Evolutionary conservation across 35 echinoderm and acorn worm genomes (phyloP).

Genomic region (Stichopus chloronotus): DNA sequence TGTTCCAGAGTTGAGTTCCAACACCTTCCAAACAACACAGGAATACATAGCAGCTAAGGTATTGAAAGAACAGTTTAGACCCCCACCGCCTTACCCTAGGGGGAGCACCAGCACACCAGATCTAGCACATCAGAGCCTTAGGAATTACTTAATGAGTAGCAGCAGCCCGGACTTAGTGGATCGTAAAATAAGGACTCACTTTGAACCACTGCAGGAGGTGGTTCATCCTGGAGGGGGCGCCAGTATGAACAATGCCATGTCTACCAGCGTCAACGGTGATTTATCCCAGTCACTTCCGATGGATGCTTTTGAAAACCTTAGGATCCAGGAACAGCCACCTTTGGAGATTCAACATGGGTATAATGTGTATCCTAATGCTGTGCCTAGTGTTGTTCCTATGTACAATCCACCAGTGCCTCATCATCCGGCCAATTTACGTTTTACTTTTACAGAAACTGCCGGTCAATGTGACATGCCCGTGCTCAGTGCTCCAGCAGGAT

Average conservation of each 20-base stretch:
- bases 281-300: conserved; percentile 87
- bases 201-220: conserved; percentile 77
- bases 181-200: conserved; percentile 67
- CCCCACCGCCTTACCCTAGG: conserved; percentile 92
- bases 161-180: conserved; percentile 96
- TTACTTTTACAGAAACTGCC: conserved; percentile 44
- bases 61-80: conserved; percentile 89
- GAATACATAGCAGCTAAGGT: conserved; percentile 96
- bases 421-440: conserved; percentile 27
- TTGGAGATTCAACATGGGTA: conserved; percentile 35
- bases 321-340: conserved; percentile 33
- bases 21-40: conserved; percentile 79
- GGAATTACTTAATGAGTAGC: conserved; percentile 86
- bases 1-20: conserved; percentile 88
- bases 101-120: conserved; percentile 95
- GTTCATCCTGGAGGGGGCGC: conserved; percentile 31
- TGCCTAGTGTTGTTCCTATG: conserved; percentile 19
- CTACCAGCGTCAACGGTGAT: conserved; percentile 68
- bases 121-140: conserved; percentile 76
- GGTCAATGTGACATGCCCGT: conserved; percentile 67
- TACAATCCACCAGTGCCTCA: conserved; percentile 31
- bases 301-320: conserved; percentile 86
- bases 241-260: conserved; percentile 59
- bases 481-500: conserved; percentile 69
- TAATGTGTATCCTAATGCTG: conserved; percentile 38